Evolutionary conservation across 1,140 invertebrate genomes (phyloP).

Genomic region (Nomia melanderi): DNA sequence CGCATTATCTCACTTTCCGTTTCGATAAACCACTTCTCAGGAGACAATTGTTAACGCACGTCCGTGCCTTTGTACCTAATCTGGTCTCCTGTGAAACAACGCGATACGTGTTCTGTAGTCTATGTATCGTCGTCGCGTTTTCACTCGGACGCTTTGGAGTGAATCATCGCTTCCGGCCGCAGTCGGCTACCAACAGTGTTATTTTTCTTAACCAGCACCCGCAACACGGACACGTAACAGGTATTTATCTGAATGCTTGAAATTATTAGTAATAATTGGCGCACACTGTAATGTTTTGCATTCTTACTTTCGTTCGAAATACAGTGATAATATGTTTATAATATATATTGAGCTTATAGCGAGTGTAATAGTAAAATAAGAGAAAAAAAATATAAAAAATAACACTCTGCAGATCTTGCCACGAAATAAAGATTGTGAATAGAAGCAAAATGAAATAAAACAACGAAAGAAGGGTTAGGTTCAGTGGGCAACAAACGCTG

Average conservation of each 20-base stretch:
- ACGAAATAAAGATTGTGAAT: too few species aligned
- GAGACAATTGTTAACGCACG: constrained; percentile 31
- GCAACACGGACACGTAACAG: not conserved
- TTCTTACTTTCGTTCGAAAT: too few species aligned
- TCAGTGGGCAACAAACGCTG: too few species aligned
- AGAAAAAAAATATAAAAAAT: too few species aligned
- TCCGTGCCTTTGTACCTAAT: constrained; percentile 39
- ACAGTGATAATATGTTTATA: too few species aligned
- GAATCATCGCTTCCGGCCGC: constrained; percentile 35
- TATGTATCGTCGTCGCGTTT: constrained; percentile 24
- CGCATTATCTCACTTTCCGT: constrained; percentile 52
- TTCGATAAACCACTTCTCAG: constrained; percentile 49
- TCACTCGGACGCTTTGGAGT: constrained; percentile 40
- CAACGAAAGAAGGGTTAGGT: too few species aligned
- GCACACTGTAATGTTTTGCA: too few species aligned
- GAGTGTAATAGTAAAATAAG: too few species aligned
- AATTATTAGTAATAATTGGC: too few species aligned
- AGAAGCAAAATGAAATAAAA: too few species aligned
- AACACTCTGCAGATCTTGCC: too few species aligned
- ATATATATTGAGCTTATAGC: too few species aligned
- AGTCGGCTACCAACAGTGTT: not conserved
- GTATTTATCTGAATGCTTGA: not conserved
- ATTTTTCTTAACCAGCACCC: constrained; percentile 13
- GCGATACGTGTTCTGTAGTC: not conserved
- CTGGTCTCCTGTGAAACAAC: constrained; percentile 29